Conservation (phyloP, 2,888 invertebrate species). For the Euzetes globulus region DNA sequence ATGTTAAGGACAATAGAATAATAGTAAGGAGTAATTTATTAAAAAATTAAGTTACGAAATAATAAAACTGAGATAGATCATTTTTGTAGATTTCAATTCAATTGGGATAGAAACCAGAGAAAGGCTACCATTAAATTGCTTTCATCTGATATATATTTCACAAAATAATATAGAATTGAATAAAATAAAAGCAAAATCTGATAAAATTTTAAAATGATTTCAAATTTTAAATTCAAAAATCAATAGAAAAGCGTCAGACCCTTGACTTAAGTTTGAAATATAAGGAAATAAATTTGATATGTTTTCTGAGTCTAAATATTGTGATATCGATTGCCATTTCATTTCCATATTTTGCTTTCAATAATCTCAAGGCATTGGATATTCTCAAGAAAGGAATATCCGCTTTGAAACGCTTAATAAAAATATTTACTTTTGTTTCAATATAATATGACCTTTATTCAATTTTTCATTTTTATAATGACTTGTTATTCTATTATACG, state of each 20-base stretch:
- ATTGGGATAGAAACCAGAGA: too few species aligned
- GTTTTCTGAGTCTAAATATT: conserved; percentile 6
- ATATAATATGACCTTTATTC: neutral
- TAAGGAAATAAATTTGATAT: conserved; percentile 4
- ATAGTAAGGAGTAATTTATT: too few species aligned
- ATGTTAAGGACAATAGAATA: too few species aligned
- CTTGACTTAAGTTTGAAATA: neutral
- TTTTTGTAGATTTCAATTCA: too few species aligned
- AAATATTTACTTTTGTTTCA: too few species aligned
- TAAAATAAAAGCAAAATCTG: conserved; percentile 6
- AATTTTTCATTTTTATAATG: neutral
- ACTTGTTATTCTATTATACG: too few species aligned
- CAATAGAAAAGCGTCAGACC: neutral
- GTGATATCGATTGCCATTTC: neutral
- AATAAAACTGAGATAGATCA: too few species aligned
- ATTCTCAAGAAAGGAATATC: too few species aligned
- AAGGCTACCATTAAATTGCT: neutral
- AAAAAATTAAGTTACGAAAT: too few species aligned
- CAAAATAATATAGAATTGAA: neutral
- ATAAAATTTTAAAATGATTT: neutral
- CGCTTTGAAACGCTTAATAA: too few species aligned
- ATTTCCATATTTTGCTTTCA: neutral
- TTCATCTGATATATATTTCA: neutral
- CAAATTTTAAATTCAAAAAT: neutral
- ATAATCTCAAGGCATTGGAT: neutral